Base-by-base conservation (phyloP, 1,140 invertebrate species). In the Dendrolimus punctatus region DNA sequence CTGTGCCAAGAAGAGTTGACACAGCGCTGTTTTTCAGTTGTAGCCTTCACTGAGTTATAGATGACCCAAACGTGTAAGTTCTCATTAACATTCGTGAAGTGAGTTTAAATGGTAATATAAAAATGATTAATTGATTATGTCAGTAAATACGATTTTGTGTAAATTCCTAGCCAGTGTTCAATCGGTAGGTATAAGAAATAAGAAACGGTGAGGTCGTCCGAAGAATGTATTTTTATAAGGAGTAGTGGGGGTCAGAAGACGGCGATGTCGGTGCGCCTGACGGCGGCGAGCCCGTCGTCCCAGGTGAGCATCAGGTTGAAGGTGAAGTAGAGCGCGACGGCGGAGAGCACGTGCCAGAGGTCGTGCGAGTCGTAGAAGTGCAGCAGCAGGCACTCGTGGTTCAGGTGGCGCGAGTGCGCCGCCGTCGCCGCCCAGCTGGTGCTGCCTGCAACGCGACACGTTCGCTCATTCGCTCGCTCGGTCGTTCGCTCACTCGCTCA, bases 321-420 rank as follows among this genome's bases (percentile, higher is more conserved):
- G n/a, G 94, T 94, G 70, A 97, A 94, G 73, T 96, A 97, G 88
- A 98, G 92, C 44, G 93, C 94, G 36, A 92, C 88, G n/a, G 95
- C 94, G n/a, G 95, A 97, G 8, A 97, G 85, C 71, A 97, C 93
- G 84, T 98, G 96, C 96, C 96, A 98, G 51, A 96, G 90, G 70
- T 98, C 96, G 80, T 98, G 96, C 51, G 88, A 90, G 84, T 98
- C 96, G 79, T 95, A 97, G 76, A 97, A 97, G 59, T 46, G 47
- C 40, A 55, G 41, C 49, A 76, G 68, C 60, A 52, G 85, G 80
- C 96, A 98, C 46, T 91, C 90, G 66, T 91, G 90, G 78, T 98
- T 98, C 54, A 87, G 89, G 53, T 91, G 88, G 42, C 95, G 88
- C 0, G 95, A 96, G 63, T 91, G 87, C 4, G 96, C 95, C 8